Percentiles rank a stretch among this genome's conserved stretches.
Conservation (phyloP, 2,888 invertebrate genomes). For the Acronicta psi region DNA sequence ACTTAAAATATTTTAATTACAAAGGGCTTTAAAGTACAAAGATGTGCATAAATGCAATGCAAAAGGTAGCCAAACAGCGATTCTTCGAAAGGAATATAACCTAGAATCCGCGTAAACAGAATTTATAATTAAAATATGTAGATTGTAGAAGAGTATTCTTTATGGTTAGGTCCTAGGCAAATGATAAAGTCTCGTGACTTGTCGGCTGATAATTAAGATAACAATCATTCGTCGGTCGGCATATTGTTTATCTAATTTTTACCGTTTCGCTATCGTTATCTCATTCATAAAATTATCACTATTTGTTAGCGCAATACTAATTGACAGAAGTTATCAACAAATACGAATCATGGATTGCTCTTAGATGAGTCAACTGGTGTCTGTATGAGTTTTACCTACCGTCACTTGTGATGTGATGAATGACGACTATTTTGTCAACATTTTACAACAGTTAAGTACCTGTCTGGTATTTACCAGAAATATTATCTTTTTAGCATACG, state of each 20-base stretch:
- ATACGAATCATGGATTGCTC: slow-evolving; percentile 16
- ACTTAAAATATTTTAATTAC: no score
- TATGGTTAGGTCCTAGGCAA: not conserved
- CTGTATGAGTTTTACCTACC: not conserved
- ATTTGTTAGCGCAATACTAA: slow-evolving; percentile 18
- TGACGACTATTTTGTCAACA: slow-evolving; percentile 9
- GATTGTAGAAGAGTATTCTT: not conserved
- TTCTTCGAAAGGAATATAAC: no score
- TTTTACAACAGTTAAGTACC: slow-evolving; percentile 1
- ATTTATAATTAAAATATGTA: no score
- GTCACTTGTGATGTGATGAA: slow-evolving; percentile 12
- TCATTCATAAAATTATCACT: slow-evolving; percentile 8
- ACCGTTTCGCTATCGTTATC: slow-evolving; percentile 17
- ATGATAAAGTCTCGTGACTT: not conserved
- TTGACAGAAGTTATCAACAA: slow-evolving; percentile 11
- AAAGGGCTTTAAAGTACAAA: no score
- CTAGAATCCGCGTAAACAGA: no score
- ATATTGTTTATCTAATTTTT: slow-evolving; percentile 23
- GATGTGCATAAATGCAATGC: no score
- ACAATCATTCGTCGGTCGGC: slow-evolving; percentile 12
- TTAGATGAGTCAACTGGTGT: slow-evolving; percentile 9
- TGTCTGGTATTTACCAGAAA: slow-evolving; percentile 31
- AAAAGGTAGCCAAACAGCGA: no score
- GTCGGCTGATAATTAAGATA: slow-evolving; percentile 11
- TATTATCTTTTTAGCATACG: slow-evolving; percentile 1